Base-by-base conservation (phyloP, 2,113 vertebrate species). In the Ochotona princeps region DNA sequence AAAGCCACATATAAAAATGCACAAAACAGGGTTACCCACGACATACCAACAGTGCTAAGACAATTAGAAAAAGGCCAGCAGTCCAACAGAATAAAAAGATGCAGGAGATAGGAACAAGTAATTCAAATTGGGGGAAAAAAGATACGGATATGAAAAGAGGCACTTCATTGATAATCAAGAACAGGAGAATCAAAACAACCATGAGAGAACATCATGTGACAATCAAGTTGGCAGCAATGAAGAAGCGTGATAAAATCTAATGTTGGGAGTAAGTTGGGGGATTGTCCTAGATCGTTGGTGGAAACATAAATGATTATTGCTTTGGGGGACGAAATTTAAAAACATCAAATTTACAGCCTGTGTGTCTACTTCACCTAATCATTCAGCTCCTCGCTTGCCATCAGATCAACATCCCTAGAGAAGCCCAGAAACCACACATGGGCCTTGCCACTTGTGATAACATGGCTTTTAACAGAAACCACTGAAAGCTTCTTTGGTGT, bases 121-220 rank as follows among this genome's bases (percentile, higher is more conserved):
- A 83, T 67, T 82, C 25, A 54, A 44, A 28, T 75, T 61, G 8
- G 21, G 21, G 60, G 26, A 49, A 78, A 86, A 75, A 80, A 26
- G 26, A 38, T 57, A 87, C 94, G 28, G 51, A 63, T 67, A 47
- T 89, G 93, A 95, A 94, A 95, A 91, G 87, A 87, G 9, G 9
- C 30, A 73, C 57, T 51, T 94, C 18, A 70, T 91, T 93, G 69
- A 85, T 61, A 95, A 87, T 78, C 79, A 89, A 73, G 72, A 95
- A 95, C 91, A 94, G 81, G 81, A 63, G 79, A 91, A 90, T 85
- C 11, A 47, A 78, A 92, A 81, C 61, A 88, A 67, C 25, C 79
- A 18, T 14, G 78, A 95, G 73, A 57, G 7, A 81, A 78, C 73
- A 82, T 35, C 79, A 61, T 82, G 49, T 94, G 87, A 91, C 66